phyloP scores from a whole-genome alignment of 2,888 invertebrate species.

The Cinara cedri region DNA sequence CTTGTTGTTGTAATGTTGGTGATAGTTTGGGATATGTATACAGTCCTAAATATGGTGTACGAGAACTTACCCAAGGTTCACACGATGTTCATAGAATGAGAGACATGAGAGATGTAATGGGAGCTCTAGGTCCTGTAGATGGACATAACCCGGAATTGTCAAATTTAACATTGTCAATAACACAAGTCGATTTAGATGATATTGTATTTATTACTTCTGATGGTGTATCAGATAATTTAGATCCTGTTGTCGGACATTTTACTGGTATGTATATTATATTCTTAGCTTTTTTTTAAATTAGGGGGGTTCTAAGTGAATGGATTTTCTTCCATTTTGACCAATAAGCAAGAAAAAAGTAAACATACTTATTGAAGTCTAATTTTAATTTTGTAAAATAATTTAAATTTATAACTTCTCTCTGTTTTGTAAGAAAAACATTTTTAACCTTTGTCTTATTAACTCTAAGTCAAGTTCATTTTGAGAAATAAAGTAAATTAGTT shows the following conservation, averaged over 20 bases:
- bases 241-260: slow-evolving; percentile 89
- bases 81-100: slow-evolving; percentile 83
- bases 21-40: slow-evolving; percentile 89
- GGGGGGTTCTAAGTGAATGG: too few species aligned
- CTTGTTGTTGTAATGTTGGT: slow-evolving; percentile 87
- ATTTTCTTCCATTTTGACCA: too few species aligned
- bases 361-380: too few species aligned
- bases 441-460: too few species aligned
- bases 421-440: too few species aligned
- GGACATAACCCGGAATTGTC: slow-evolving; percentile 83
- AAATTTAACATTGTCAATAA: slow-evolving; percentile 84
- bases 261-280: slow-evolving; percentile 67
- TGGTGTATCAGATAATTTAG: slow-evolving; percentile 88
- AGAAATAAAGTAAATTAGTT: too few species aligned
- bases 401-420: too few species aligned
- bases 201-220: slow-evolving; percentile 88
- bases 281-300: too few species aligned
- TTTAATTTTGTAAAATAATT: too few species aligned
- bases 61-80: slow-evolving; percentile 82
- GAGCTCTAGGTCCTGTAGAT: slow-evolving; percentile 86
- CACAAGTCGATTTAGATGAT: slow-evolving; percentile 78
- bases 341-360: too few species aligned
- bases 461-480: too few species aligned
- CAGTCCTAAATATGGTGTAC: slow-evolving; percentile 76
- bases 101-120: slow-evolving; percentile 87